These are phyloP conservation scores for Aurelia sp. DNA, from an alignment of 30 jellyfish, hydroid and myxozoan genomes.

Conservation along the genomic window DNA sequence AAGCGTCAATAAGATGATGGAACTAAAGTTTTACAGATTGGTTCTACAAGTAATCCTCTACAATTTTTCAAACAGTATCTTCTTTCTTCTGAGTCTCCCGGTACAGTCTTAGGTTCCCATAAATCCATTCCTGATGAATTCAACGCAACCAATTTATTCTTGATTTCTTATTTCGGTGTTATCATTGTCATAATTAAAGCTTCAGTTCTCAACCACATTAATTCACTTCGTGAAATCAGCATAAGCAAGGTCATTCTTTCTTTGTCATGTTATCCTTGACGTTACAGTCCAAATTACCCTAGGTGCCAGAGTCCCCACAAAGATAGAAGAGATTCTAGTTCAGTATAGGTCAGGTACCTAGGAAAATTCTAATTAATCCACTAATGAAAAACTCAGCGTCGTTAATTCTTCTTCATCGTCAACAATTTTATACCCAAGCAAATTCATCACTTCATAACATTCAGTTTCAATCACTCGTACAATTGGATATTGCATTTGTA, in stretches of 20 bases:
- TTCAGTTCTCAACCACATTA: neutral
- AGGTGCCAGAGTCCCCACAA: neutral
- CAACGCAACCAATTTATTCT: no score
- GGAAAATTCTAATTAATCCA: conserved; percentile 49
- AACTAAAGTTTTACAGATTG: no score
- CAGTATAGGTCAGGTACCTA: no score
- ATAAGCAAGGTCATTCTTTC: neutral
- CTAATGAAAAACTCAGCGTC: conserved; percentile 94
- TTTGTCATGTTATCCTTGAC: neutral
- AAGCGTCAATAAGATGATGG: no score
- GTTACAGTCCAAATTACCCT: neutral
- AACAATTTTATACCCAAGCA: conserved; percentile 96
- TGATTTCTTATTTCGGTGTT: no score
- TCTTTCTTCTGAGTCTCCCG: no score
- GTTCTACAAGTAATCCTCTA: no score
- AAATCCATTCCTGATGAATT: no score
- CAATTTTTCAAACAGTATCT: no score
- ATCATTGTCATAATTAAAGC: no score
- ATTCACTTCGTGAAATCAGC: neutral
- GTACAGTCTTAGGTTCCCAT: no score
- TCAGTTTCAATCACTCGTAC: conserved; percentile 97
- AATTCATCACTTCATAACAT: conserved; percentile 99
- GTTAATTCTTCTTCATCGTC: conserved; percentile 99
- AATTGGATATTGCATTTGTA: conserved; percentile 88
- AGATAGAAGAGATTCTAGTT: neutral